Evolutionary conservation across 1,140 invertebrate genomes (phyloP), one percentile per base, ranked within the genome.

Genomic region (Trissolcus basalis): DNA sequence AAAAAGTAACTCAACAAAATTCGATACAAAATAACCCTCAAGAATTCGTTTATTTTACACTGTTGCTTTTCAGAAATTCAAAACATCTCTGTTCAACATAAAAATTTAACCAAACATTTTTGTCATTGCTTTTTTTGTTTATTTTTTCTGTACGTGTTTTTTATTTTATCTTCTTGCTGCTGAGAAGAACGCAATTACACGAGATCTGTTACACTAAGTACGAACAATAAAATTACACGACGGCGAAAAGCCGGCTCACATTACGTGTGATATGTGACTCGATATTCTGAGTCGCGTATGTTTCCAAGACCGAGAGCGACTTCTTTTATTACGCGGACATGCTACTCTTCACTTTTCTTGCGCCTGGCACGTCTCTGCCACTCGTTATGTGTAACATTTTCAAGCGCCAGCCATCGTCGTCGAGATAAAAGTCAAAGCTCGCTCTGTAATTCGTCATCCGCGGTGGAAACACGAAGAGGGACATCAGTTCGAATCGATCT

Each of bases 271-370:
- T 51, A 58, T 49, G 63, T 51, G 63, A 75, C 71, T 73, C 44
- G 75, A 78, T 81, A 78, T 54, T 55, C 75, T 73, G 73, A 80
- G 70, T 58, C 71, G 68, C 65, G 58, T 39, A 39, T 74, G 75
- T 72, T 72, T 70, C 43, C 55, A 61, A 51, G 54, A 60, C 39
- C 19, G 27, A 32, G 48, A 48, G 51, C n/a, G n/a, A 75, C 79
- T 77, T 78, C 77, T 81, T 78, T 72, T 60, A 68, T 81, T 81
- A 76, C 80, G 53, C 48, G 41, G 45, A 45, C 63, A 63, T 39
- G 35, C 39, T 59, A 47, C 55, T 60, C 56, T 54, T 61, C 67
- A 70, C 49, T 61, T 60, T 70, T 55, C 67, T 54, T 44, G 32
- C 53, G 59, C 33, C 41, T 65, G 45, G 19, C 19, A 44, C 60